phyloP scores from a whole-genome alignment of 2,888 invertebrate species.

The Selenia dentaria region DNA sequence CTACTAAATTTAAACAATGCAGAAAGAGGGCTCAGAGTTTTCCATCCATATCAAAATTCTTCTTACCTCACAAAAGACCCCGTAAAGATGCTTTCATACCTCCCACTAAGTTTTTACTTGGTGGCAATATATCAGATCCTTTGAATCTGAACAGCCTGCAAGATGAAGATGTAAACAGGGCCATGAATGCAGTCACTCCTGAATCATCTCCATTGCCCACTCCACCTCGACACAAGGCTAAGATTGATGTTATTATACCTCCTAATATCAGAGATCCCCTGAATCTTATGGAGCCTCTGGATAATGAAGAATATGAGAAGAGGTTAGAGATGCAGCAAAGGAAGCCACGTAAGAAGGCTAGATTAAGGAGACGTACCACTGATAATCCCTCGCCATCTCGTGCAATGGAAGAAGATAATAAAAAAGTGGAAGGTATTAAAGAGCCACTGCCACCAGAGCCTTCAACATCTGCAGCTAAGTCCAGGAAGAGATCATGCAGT shows the following conservation, averaged over 20 bases:
- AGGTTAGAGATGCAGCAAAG: constrained; percentile 88
- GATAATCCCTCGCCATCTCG: constrained; percentile 71
- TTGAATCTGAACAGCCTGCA: constrained; percentile 96
- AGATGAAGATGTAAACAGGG: constrained; percentile 90
- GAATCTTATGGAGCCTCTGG: constrained; percentile 92
- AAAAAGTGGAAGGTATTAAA: constrained; percentile 61
- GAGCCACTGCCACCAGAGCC: constrained; percentile 69
- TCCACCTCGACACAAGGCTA: constrained; percentile 90
- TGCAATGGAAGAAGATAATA: constrained; percentile 40
- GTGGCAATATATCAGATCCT: constrained; percentile 98
- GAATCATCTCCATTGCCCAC: constrained; percentile 96
- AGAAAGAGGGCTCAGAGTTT: constrained; percentile 89
- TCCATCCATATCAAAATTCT: constrained; percentile 88
- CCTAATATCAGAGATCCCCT: constrained; percentile 96
- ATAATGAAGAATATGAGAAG: constrained; percentile 93
- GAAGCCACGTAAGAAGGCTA: constrained; percentile 88
- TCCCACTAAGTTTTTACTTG: constrained; percentile 96
- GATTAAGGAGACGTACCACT: constrained; percentile 77
- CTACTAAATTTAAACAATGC: constrained; percentile 74
- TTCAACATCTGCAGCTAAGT: constrained; percentile 64
- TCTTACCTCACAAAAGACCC: constrained; percentile 89
- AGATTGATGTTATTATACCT: constrained; percentile 96
- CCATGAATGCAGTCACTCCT: constrained; percentile 95
- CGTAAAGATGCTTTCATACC: constrained; percentile 91
- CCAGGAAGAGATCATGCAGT: constrained; percentile 78